A percentile compares a stretch with the other conserved stretches of the same genome.
These are phyloP conservation scores for Perca flavescens DNA, from an alignment of 2,113 vertebrate genomes.

Conservation along the genomic window DNA sequence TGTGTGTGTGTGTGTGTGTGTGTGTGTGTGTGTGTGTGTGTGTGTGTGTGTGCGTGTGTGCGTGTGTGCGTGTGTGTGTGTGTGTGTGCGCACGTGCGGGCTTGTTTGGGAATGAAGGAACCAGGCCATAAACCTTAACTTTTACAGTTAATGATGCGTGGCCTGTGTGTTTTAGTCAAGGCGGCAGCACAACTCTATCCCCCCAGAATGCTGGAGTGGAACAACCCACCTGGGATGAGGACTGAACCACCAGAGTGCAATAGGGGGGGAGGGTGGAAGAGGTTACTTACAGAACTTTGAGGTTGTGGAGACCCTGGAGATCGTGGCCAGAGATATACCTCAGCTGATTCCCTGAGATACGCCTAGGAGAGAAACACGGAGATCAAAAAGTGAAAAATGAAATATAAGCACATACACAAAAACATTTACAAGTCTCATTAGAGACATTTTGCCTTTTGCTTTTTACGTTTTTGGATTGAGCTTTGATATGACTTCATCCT, in stretches of 20 bases:
- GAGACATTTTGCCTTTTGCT: conserved; percentile 49
- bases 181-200: conserved; percentile 41
- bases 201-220: conserved; percentile 40
- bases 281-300: conserved; percentile 95
- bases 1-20: conserved; percentile 30
- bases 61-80: conserved; percentile 13
- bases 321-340: conserved; percentile 89
- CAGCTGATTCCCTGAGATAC: conserved; percentile 96
- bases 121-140: conserved; percentile 78
- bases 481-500: conserved; percentile 68
- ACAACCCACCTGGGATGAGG: conserved; percentile 52
- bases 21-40: background rate
- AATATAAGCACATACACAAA: conserved; percentile 32
- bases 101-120: conserved; percentile 61
- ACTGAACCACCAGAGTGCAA: conserved; percentile 28
- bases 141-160: conserved; percentile 73
- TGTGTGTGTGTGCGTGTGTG: conserved; percentile 9
- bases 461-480: conserved; percentile 61
- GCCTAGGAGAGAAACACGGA: conserved; percentile 80
- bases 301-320: conserved; percentile 92
- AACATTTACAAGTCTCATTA: conserved; percentile 51
- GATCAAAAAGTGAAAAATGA: conserved; percentile 48
- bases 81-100: conserved; percentile 9
- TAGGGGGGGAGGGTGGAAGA: conserved; percentile 22
- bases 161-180: conserved; percentile 73